Evolutionary conservation across 1,140 invertebrate genomes (phyloP).

Genomic region (Calephelis nemesis): DNA sequence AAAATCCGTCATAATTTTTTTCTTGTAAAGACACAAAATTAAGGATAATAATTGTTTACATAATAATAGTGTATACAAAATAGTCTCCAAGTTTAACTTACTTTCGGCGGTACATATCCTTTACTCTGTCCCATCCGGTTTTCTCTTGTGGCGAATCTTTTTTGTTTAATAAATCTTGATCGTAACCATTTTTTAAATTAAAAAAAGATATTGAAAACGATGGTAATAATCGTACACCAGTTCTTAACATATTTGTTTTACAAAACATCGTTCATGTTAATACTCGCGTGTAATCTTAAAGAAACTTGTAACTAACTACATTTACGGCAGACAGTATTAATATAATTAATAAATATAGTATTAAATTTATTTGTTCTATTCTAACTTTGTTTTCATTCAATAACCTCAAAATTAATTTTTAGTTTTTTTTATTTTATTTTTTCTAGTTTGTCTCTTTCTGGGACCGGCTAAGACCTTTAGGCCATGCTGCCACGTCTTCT

Average conservation of each 20-base stretch:
- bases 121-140: constrained; percentile 74
- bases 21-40: too few relatives aligned
- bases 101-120: constrained; percentile 71
- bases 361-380: too few relatives aligned
- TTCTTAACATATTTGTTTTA: constrained; percentile 33
- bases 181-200: constrained; percentile 39
- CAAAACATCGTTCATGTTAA: constrained; percentile 11
- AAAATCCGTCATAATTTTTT: too few relatives aligned
- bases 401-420: too few relatives aligned
- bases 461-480: too few relatives aligned
- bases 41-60: background rate
- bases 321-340: too few relatives aligned
- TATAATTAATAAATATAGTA: too few relatives aligned
- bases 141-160: constrained; percentile 27
- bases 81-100: constrained; percentile 42
- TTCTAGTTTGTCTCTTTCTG: too few relatives aligned
- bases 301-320: too few relatives aligned
- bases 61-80: background rate
- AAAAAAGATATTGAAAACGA: constrained; percentile 49
- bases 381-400: too few relatives aligned
- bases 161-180: constrained; percentile 38
- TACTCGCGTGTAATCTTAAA: background rate
- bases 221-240: constrained; percentile 48
- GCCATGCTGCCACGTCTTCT: too few relatives aligned
- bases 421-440: too few relatives aligned